Conservation (phyloP, 2,888 invertebrate genomes). For the Coelogynopora nodosa region DNA sequence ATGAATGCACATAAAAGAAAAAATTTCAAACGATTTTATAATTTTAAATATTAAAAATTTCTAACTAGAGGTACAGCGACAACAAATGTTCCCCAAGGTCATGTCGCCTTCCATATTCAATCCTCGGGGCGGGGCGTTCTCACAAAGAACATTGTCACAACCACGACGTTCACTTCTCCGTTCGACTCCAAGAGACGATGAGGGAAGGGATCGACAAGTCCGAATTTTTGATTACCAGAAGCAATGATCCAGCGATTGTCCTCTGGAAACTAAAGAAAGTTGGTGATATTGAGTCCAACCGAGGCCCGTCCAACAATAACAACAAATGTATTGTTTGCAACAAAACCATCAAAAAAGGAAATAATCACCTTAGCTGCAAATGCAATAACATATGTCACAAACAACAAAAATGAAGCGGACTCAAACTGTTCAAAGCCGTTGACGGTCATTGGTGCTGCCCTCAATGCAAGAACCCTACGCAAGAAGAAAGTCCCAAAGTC, state of each 20-base stretch:
- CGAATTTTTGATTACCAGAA: neutral
- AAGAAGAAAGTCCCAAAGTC: neutral
- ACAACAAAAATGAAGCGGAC: neutral
- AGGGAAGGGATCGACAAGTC: neutral
- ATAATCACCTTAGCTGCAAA: neutral
- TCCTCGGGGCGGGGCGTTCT: neutral
- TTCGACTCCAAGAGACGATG: neutral
- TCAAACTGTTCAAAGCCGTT: neutral
- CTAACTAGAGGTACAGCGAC: too few relatives aligned
- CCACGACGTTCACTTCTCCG: neutral
- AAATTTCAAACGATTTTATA: too few relatives aligned
- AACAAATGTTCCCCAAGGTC: neutral
- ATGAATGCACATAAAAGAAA: too few relatives aligned
- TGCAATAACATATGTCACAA: neutral
- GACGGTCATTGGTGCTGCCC: neutral
- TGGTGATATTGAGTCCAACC: neutral
- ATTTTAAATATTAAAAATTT: too few relatives aligned
- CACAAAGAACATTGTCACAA: neutral
- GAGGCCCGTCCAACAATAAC: neutral
- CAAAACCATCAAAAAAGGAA: neutral
- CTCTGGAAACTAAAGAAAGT: neutral
- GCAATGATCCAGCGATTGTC: neutral
- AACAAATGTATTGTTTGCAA: neutral
- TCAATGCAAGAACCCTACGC: neutral
- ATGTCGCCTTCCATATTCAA: neutral